Evolutionary conservation across 2,113 vertebrate species (phyloP), one percentile per base, ranked within the genome.

Genomic region (Turdus rufiventris): DNA sequence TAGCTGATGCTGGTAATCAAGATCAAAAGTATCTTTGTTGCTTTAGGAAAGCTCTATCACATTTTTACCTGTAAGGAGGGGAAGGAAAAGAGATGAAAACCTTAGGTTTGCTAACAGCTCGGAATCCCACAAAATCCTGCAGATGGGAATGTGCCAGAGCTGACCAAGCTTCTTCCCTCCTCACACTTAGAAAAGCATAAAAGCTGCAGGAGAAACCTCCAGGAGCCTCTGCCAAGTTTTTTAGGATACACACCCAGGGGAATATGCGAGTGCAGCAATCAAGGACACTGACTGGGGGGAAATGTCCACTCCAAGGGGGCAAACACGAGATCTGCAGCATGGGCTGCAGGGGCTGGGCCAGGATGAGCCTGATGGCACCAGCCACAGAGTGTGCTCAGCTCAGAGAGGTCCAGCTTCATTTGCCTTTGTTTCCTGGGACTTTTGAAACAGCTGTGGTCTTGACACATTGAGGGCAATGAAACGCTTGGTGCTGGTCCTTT

Each of bases 301-400:
- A 19, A 8, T 10, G 36, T 6, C 10, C 42, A 9, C 45, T 57
- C 6, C 21, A 6, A 0, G 2, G 6, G 28, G 31, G 11, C 21
- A 36, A 61, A n/a, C 31, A 13, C 0, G 0, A n/a, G n/a, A 10
- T 14, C 31, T 45, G 60, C 58, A 61, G 28, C 21, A 1, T 1
- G n/a, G 80, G 14, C 9, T 72, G 57, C 57, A 1, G 16, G 45
- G 47, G 18, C 75, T 60, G 20, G 50, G 23, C 45, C 20, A 48
- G 65, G 42, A 21, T 0, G 5, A 38, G 6, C 17, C 33, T 0
- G 2, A 29, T 7, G 68, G n/a, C 54, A 48, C 0, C 0, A 67
- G 29, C 25, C 54, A 38, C 0, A 0, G 62, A 72, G 28, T 1
- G 9, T 5, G 9, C 31, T 63, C 20, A 19, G 18, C 33, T 48